Base-by-base conservation (phyloP, 2,888 invertebrate genomes). In the Mamestra brassicae region DNA sequence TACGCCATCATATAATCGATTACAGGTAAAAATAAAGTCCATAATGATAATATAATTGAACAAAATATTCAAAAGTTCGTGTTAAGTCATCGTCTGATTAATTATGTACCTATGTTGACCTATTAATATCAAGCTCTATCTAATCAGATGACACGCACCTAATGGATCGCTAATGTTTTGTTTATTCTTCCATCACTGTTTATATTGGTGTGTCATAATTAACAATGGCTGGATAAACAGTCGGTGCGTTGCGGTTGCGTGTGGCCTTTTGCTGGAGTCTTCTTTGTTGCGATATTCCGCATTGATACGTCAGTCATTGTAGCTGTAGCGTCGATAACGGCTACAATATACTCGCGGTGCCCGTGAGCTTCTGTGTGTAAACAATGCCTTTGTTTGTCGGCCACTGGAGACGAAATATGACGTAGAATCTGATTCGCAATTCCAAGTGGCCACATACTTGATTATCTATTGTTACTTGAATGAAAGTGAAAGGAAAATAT, bases 361-460 rank as follows among this genome's bases (percentile, higher is more conserved):
- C 73, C 66, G 79, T 80, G 80, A 80, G 78, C 84, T 81, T 83
- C 80, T 84, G 85, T 81, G 80, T 83, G 88, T 90, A 93, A 93
- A 93, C 93, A 93, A 93, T 85, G 92, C 89, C 94, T 94, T 94
- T 94, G 94, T 95, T 89, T 92, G 89, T 90, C 85, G 88, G 83
- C 75, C 74, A 81, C 66, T 74, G 76, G 77, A 85, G 85, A 81
- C 80, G 80, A 85, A 81, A 85, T 87, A 87, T 90, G 90, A 90
- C 87, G 88, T 84, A 80, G 85, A 82, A 84, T 89, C 84, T 77
- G 76, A 87, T 89, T 89, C 84, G 77, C 85, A 82, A 81, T 91
- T 90, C 89, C 85, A 75, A 77, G 74, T 81, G 60, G 57, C 55
- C 65, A 64, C 64, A 55, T 81, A 26, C 45, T 13, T 62, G 73